A percentile compares a stretch with the other conserved stretches of the same genome.
Conservation (phyloP, 2,797 vertebrate species). For the Ciconia nigra region DNA sequence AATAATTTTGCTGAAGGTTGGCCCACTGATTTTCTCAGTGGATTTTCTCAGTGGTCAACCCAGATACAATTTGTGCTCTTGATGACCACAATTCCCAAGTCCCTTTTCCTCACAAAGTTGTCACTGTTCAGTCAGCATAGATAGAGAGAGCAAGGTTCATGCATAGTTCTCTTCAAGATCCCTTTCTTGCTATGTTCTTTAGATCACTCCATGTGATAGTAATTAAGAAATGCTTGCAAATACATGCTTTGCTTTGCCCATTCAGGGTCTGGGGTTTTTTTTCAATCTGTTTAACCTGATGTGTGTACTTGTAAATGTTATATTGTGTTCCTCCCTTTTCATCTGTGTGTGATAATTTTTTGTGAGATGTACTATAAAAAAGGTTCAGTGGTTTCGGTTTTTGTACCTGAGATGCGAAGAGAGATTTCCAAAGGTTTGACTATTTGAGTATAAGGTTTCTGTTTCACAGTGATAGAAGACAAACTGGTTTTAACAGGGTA, state of each 20-base stretch:
- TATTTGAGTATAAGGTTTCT: neutral
- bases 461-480: neutral
- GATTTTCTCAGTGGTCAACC: neutral
- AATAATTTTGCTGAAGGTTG: neutral
- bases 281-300: neutral
- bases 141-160: neutral
- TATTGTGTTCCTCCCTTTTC: neutral
- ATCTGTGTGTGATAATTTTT: neutral
- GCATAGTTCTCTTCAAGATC: neutral
- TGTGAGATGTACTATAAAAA: neutral
- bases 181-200: neutral
- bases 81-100: neutral
- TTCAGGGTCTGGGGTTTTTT: neutral
- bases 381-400: accelerated
- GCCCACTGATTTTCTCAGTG: neutral
- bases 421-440: neutral
- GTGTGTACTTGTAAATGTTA: neutral
- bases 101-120: neutral
- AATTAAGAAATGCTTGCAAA: neutral
- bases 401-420: neutral
- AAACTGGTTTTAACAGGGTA: neutral
- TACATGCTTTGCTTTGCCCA: neutral
- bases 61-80: neutral
- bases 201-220: neutral
- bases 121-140: neutral